phyloP scores from a whole-genome alignment of 64 coral and sea anemone genomes.

The Pachyseris speciosa region DNA sequence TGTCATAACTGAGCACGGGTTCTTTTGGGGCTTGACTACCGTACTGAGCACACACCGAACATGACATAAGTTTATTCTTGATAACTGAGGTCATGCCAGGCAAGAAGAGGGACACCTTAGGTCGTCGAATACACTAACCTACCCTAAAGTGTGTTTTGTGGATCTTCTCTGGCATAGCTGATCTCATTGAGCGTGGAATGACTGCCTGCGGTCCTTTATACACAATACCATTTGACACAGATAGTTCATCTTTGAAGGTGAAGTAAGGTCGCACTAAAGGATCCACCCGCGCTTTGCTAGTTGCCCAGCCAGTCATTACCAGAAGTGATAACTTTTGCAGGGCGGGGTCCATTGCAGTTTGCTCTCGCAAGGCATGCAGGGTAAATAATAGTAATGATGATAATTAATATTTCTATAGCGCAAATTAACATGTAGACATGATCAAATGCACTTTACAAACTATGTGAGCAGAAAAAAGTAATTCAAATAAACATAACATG shows the following conservation, averaged over 20 bases:
- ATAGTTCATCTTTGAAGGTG: constrained; percentile 38
- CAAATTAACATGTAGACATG: no score
- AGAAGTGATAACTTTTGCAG: constrained; percentile 3
- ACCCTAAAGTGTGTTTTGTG: neutral
- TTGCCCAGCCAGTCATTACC: neutral
- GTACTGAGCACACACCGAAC: neutral
- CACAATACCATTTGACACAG: constrained; percentile 3
- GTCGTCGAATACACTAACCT: constrained; percentile 33
- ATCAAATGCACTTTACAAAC: no score
- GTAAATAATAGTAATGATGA: no score
- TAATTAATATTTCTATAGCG: no score
- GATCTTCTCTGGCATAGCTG: neutral
- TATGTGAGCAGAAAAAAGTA: no score
- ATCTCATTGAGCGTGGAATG: constrained; percentile 18
- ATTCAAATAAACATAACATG: no score
- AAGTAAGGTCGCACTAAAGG: neutral
- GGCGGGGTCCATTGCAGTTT: neutral
- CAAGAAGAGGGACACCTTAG: constrained; percentile 50
- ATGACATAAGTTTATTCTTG: neutral
- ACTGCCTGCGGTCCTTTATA: neutral
- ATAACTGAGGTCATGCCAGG: constrained; percentile 25
- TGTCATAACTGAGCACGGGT: constrained; percentile 27
- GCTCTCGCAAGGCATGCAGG: neutral
- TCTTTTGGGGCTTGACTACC: constrained; percentile 17
- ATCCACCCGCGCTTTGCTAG: neutral